phyloP scores from a whole-genome alignment of 2,797 vertebrate species.

The Calcarius lapponicus region DNA sequence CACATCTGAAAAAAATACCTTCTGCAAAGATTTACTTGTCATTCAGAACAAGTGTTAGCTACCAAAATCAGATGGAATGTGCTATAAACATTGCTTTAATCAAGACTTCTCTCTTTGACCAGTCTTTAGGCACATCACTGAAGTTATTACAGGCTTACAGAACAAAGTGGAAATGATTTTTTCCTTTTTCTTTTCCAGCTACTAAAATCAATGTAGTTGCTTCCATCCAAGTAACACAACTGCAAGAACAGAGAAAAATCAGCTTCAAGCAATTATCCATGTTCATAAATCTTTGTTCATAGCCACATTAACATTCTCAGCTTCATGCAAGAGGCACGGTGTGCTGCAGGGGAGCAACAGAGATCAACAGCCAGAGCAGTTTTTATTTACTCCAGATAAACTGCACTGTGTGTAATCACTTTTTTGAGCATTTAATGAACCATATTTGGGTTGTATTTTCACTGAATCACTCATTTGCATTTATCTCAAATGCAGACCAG shows the following conservation, averaged over 20 bases:
- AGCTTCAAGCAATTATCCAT: slow-evolving; percentile 3
- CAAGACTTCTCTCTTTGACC: background rate
- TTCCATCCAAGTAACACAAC: background rate
- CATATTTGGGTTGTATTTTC: background rate
- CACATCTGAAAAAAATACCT: background rate
- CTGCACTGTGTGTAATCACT: background rate
- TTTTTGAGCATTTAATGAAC: background rate
- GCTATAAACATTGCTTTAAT: background rate
- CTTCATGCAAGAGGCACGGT: background rate
- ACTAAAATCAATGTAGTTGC: background rate
- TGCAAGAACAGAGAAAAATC: background rate
- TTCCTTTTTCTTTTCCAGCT: background rate
- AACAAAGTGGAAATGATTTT: background rate
- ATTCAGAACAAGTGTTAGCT: background rate
- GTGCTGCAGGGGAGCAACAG: background rate
- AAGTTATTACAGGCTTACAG: background rate
- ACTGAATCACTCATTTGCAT: background rate
- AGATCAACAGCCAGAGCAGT: background rate
- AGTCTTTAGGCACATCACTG: background rate
- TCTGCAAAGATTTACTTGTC: background rate
- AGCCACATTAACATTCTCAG: background rate
- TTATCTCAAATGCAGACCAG: background rate
- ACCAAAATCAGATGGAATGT: background rate
- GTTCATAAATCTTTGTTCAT: slow-evolving; percentile 25
- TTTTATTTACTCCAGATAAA: slow-evolving; percentile 1